A percentile compares a stretch with the other conserved stretches of the same genome.
Evolutionary conservation across 2,113 vertebrate species (phyloP).

Genomic region (Agapornis roseicollis): DNA sequence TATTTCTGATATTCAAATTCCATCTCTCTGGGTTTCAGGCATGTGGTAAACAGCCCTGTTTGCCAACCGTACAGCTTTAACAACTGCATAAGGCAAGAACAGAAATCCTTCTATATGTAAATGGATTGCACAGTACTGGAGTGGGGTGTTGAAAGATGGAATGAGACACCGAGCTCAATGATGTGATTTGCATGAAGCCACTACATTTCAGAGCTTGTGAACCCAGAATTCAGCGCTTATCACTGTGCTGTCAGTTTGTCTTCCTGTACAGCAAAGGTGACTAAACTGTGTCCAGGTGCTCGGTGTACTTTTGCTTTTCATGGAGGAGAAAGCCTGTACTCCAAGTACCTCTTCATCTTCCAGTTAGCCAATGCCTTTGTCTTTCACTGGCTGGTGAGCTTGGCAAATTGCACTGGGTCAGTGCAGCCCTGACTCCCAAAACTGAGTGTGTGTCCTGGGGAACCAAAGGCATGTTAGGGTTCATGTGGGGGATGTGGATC

Average conservation of each 20-base stretch:
- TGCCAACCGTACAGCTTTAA: too few species aligned
- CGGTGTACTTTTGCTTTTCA: constrained; percentile 92
- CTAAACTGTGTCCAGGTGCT: constrained; percentile 82
- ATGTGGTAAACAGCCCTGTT: too few species aligned
- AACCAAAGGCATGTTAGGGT: too few species aligned
- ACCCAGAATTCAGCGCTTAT: background rate
- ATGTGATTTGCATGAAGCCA: background rate
- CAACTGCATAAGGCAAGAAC: too few species aligned
- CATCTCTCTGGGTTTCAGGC: too few species aligned
- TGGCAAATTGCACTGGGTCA: too few species aligned
- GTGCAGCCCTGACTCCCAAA: constrained; percentile 36
- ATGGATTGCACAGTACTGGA: background rate
- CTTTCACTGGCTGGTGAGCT: constrained; percentile 95
- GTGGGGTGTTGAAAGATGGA: background rate
- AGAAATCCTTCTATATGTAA: background rate
- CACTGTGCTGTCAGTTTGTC: constrained; percentile 6
- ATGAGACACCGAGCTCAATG: background rate
- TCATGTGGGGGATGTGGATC: too few species aligned
- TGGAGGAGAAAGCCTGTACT: constrained; percentile 86
- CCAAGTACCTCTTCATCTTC: constrained; percentile 84
- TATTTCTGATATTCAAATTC: too few species aligned
- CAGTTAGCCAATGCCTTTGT: constrained; percentile 89
- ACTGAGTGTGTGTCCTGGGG: too few species aligned
- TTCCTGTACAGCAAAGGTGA: constrained; percentile 79
- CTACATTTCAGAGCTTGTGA: background rate